These are phyloP conservation scores for Styela clava DNA, from an alignment of 23 tunicate genomes.

Conservation along the genomic window DNA sequence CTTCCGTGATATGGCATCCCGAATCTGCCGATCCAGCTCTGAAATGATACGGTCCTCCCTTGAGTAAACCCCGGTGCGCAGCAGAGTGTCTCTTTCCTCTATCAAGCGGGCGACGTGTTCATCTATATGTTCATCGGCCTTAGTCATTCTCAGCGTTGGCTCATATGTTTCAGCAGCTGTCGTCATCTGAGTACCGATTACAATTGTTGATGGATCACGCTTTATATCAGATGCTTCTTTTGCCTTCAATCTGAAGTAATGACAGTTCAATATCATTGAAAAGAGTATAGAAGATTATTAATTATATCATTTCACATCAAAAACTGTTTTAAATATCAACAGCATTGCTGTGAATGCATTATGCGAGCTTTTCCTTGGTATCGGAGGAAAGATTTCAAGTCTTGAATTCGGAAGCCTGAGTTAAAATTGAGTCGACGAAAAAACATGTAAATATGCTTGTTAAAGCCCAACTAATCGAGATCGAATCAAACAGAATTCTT, in stretches of 20 bases:
- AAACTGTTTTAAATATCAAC: too few relatives aligned
- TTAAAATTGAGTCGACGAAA: too few relatives aligned
- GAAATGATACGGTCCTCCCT: constrained; percentile 80
- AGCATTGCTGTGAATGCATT: too few relatives aligned
- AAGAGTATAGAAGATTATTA: too few relatives aligned
- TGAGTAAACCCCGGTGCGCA: constrained; percentile 94
- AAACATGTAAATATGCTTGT: too few relatives aligned
- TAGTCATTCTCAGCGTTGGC: not conserved
- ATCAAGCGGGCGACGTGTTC: constrained; percentile 89
- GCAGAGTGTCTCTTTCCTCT: constrained; percentile 90
- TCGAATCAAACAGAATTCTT: too few relatives aligned
- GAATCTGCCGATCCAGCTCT: constrained; percentile 89
- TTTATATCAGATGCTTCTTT: not conserved
- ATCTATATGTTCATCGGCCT: constrained; percentile 42
- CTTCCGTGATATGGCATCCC: constrained; percentile 77
- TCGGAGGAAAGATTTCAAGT: too few relatives aligned
- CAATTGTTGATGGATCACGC: constrained; percentile 8
- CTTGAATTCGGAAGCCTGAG: too few relatives aligned
- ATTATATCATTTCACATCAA: too few relatives aligned
- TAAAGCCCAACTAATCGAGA: too few relatives aligned
- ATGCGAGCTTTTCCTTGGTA: too few relatives aligned
- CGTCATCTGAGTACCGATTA: constrained; percentile 14
- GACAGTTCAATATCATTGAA: too few relatives aligned
- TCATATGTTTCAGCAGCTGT: constrained; percentile 50
- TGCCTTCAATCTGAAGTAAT: not conserved